Base-by-base conservation (phyloP, 2,888 invertebrate species). In the Cylloceria caligata region DNA sequence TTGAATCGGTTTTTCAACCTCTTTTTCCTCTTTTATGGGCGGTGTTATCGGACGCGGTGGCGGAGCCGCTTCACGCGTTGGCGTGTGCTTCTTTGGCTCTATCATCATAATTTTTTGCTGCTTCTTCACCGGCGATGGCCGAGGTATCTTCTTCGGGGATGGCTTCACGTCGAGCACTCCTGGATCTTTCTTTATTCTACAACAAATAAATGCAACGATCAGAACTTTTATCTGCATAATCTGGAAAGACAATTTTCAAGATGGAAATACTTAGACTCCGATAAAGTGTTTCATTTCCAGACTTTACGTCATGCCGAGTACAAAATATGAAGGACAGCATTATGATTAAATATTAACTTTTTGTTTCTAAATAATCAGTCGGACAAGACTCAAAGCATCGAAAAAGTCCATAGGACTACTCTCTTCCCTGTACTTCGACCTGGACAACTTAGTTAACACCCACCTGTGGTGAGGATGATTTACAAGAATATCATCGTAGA, bases 401-500 rank as follows among this genome's bases (percentile, higher is more conserved):
- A 52, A 24, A 21, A 21, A 19, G 19, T 16, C 16, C 11, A 7
- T 16, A 16, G 21, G 7, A 49, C 7, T 7, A 7, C 3, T 6
- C 2, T 49, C 21, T 9, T 19, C 13, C n/a, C n/a, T n/a, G n/a
- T n/a, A 27, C 30, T 30, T 30, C 30, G n/a, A n/a, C n/a, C n/a
- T n/a, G n/a, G n/a, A n/a, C n/a, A n/a, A 30, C 30, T 5, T 30
- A 11, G 13, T 4, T 1, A 16, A 39, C 6, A 80, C 71, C 84
- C 84, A 95, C 87, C 96, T 94, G 64, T 96, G 96, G 88, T 96
- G 96, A 55, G 96, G 95, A 83, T 96, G 96, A 90, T 97, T 97
- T 21, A 97, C 96, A 88, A 97, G 95, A 91, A 97, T 97, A 92
- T 98, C 98, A 92, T 98, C 98, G 93, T 96, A 98, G 91, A 98